Conservation (phyloP, 92 coral and sea anemone genomes). For the Pocillopora grandis region DNA sequence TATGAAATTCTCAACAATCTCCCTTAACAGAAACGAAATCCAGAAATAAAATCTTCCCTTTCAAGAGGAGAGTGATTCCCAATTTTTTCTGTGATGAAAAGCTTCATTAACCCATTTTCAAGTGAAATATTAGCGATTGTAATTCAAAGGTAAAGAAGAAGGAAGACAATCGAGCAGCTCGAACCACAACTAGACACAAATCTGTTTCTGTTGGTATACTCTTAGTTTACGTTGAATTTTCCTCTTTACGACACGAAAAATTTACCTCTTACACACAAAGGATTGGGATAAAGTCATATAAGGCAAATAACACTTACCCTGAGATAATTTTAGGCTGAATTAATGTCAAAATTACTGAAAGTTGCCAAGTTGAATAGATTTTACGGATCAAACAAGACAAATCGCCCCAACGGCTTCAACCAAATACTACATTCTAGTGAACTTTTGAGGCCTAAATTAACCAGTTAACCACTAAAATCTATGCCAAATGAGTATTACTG, state of each 20-base stretch:
- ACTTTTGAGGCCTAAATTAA: constrained; percentile 10
- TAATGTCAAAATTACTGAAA: constrained; percentile 19
- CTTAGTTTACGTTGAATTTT: background rate
- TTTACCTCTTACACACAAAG: background rate
- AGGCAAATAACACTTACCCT: background rate
- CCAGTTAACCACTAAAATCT: constrained; percentile 6
- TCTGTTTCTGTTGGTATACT: background rate
- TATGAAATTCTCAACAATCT: background rate
- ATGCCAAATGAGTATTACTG: background rate
- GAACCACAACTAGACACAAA: constrained; percentile 9
- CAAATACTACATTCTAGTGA: background rate
- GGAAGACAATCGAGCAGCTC: background rate
- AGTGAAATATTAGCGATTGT: constrained; percentile 20
- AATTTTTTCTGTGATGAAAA: background rate
- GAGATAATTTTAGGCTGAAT: background rate
- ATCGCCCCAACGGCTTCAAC: constrained; percentile 5
- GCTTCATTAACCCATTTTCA: too few species aligned
- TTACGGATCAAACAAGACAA: constrained; percentile 15
- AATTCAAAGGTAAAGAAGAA: constrained; percentile 22
- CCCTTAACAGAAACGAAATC: background rate
- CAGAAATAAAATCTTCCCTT: background rate
- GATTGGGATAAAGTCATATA: background rate
- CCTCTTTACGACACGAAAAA: background rate
- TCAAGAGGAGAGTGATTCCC: background rate
- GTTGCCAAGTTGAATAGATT: constrained; percentile 26